Evolutionary conservation across 2,888 invertebrate genomes (phyloP).

Genomic region (Phengaris arion): DNA sequence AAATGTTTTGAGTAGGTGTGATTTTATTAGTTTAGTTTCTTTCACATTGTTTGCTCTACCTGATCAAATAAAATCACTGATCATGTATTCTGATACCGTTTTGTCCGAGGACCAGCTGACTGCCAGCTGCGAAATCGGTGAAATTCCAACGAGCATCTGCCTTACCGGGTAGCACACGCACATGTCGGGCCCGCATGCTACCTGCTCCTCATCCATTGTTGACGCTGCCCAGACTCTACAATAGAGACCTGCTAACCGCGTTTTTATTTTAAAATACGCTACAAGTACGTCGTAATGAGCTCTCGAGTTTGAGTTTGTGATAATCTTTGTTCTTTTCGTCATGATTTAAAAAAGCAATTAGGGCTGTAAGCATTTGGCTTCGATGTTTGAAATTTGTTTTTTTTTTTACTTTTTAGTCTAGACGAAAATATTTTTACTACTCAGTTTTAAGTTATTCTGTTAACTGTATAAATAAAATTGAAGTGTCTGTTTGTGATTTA

Average conservation of each 20-base stretch:
- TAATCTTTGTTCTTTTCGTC: not conserved
- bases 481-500: too few species aligned
- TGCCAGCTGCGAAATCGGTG: conserved; percentile 25
- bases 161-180: conserved; percentile 54
- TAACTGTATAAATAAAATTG: not conserved
- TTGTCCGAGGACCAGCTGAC: conserved; percentile 7
- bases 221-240: conserved; percentile 45
- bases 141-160: conserved; percentile 55
- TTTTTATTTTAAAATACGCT: conserved; percentile 63
- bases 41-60: too few species aligned
- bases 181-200: conserved; percentile 70
- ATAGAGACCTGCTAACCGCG: conserved; percentile 61
- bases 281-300: conserved; percentile 51
- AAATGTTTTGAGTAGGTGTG: too few species aligned
- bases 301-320: conserved; percentile 51
- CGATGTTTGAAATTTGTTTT: conserved; percentile 3
- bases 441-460: not conserved
- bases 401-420: not conserved
- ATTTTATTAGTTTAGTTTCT: too few species aligned
- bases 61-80: not conserved
- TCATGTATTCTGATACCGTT: not conserved
- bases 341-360: conserved; percentile 2
- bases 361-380: not conserved
- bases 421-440: conserved; percentile 4
- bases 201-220: conserved; percentile 66